These are phyloP conservation scores for Stichodactyla mertensii DNA, from an alignment of 64 coral and sea anemone species.

Conservation along the genomic window DNA sequence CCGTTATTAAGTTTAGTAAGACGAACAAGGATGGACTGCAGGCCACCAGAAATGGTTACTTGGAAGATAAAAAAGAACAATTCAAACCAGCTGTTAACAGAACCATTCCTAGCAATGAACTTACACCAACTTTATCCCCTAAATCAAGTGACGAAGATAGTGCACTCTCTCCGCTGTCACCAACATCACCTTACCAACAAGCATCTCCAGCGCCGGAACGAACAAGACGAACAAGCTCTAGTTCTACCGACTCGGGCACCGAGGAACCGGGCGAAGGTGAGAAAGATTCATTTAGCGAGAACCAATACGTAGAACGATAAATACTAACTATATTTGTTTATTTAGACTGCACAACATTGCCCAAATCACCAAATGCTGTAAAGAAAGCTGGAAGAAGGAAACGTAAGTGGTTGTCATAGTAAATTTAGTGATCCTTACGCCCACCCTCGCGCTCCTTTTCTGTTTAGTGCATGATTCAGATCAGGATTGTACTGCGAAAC, in stretches of 20 bases:
- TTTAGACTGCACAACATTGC: background rate
- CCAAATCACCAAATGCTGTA: background rate
- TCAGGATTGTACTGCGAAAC: too few species aligned
- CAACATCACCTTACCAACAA: conserved; percentile 20
- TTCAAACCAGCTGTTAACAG: background rate
- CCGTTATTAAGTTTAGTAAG: background rate
- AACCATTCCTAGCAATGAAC: background rate
- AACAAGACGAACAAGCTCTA: conserved; percentile 40
- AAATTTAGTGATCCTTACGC: background rate
- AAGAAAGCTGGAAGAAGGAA: conserved; percentile 10
- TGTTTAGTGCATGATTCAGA: too few species aligned
- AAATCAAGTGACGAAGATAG: conserved; percentile 23
- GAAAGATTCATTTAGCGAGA: background rate
- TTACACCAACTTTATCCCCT: conserved; percentile 13
- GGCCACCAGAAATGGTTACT: background rate
- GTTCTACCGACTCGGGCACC: conserved; percentile 56
- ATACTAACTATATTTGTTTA: background rate
- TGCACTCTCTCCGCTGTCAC: conserved; percentile 8
- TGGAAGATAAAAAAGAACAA: background rate
- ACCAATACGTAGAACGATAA: background rate
- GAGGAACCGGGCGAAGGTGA: conserved; percentile 56
- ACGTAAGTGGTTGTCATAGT: conserved; percentile 10
- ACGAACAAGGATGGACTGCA: background rate
- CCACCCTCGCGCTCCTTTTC: background rate
- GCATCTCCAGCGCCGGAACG: background rate